Percentiles rank a stretch among this genome's conserved stretches.
Evolutionary conservation across 2,113 vertebrate species (phyloP).

Genomic region (Sebastes schlegelii): DNA sequence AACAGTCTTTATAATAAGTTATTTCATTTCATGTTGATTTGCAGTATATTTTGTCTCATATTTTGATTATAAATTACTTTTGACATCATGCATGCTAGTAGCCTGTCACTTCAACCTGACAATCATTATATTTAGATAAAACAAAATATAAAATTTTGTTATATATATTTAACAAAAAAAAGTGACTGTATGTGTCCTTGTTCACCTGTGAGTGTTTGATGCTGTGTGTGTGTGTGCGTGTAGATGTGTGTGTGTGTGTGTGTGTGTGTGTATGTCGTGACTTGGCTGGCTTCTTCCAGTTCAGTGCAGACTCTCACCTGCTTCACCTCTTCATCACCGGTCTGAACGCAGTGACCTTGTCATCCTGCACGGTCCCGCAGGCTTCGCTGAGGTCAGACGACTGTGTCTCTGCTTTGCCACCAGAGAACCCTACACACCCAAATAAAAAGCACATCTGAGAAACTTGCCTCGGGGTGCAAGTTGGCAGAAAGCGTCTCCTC

Average conservation of each 20-base stretch:
- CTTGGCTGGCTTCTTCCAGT: slow-evolving; percentile 48
- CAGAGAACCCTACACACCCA: slow-evolving; percentile 79
- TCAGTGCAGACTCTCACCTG: slow-evolving; percentile 81
- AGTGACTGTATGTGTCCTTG: neutral
- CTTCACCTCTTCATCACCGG: slow-evolving; percentile 92
- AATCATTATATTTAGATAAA: neutral
- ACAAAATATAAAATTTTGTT: neutral
- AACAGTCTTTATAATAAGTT: neutral
- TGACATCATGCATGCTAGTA: neutral
- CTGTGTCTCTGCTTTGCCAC: slow-evolving; percentile 76
- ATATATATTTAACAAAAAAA: neutral
- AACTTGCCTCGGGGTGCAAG: neutral
- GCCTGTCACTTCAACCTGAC: neutral
- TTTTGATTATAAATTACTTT: neutral
- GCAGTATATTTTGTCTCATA: neutral
- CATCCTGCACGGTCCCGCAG: slow-evolving; percentile 76
- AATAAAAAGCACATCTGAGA: slow-evolving; percentile 48
- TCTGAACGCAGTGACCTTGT: slow-evolving; percentile 89
- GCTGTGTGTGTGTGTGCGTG: neutral
- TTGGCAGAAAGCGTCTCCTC: neutral
- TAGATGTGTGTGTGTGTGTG: slow-evolving; percentile 29
- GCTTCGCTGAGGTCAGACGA: slow-evolving; percentile 77
- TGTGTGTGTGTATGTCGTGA: slow-evolving; percentile 32
- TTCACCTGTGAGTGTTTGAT: slow-evolving; percentile 2
- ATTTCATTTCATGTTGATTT: neutral